Evolutionary conservation across 1,140 invertebrate species (phyloP).

Genomic region (Drosophila trapezifrons): DNA sequence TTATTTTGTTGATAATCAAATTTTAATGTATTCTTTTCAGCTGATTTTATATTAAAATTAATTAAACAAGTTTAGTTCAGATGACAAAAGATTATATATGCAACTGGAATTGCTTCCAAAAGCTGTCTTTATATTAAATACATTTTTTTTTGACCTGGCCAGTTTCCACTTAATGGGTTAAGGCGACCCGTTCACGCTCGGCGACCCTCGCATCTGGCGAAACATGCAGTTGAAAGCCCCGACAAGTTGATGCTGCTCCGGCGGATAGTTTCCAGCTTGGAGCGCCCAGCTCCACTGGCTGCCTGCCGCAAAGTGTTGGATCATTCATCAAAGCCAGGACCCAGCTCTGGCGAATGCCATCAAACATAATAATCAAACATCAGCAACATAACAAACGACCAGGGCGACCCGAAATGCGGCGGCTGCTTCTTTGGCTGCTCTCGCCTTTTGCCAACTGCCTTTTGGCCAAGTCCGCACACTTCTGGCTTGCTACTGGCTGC

Average conservation of each 20-base stretch:
- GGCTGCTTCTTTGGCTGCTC: constrained; percentile 53
- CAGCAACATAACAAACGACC: constrained; percentile 81
- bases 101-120: neutral
- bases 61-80: no score
- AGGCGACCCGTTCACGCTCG: constrained; percentile 27
- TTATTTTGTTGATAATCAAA: no score
- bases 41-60: no score
- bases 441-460: constrained; percentile 34
- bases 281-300: constrained; percentile 25
- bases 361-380: constrained; percentile 83
- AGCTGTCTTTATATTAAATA: no score
- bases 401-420: constrained; percentile 69
- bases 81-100: neutral
- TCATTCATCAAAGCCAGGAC: constrained; percentile 74
- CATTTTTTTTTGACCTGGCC: neutral
- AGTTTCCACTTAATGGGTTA: constrained; percentile 14
- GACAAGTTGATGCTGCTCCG: constrained; percentile 48
- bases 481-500: neutral
- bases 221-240: constrained; percentile 54
- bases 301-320: constrained; percentile 66
- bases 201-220: constrained; percentile 24
- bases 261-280: constrained; percentile 41
- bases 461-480: constrained; percentile 33
- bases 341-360: constrained; percentile 66
- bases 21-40: no score